A percentile compares a stretch with the other conserved stretches of the same genome.
phyloP scores from a whole-genome alignment of 2,888 invertebrate genomes.

The Clepsis dumicolana region DNA sequence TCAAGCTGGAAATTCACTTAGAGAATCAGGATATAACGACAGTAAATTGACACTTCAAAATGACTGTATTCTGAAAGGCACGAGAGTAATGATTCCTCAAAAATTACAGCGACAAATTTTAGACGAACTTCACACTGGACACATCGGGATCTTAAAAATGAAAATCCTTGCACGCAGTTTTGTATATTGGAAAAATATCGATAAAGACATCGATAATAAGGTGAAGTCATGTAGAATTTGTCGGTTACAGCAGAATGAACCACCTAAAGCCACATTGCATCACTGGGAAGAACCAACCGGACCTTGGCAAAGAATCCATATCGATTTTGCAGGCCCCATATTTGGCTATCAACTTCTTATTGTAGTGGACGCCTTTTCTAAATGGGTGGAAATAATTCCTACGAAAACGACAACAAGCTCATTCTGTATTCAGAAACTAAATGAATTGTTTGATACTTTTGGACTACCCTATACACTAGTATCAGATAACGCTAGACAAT shows the following conservation, averaged over 20 bases:
- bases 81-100: conserved; percentile 30
- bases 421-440: too few relatives aligned
- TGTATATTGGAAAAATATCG: conserved; percentile 46
- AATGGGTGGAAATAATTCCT: too few relatives aligned
- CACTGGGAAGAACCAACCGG: conserved; percentile 21
- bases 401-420: too few relatives aligned
- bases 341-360: background rate
- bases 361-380: background rate
- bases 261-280: background rate
- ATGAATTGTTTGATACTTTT: too few relatives aligned
- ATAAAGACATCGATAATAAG: conserved; percentile 48
- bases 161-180: conserved; percentile 46
- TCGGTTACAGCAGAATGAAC: conserved; percentile 12
- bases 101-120: conserved; percentile 12
- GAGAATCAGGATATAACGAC: conserved; percentile 25
- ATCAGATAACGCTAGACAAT: too few relatives aligned
- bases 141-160: conserved; percentile 52
- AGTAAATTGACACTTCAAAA: conserved; percentile 46
- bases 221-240: conserved; percentile 40
- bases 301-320: conserved; percentile 1
- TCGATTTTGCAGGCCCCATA: conserved; percentile 2
- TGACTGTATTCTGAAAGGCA: conserved; percentile 44
- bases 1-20: conserved; percentile 2
- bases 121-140: conserved; percentile 43
- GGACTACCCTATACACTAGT: too few relatives aligned